phyloP scores from a whole-genome alignment of 2,113 vertebrate species.

The Tragelaphus scriptus region DNA sequence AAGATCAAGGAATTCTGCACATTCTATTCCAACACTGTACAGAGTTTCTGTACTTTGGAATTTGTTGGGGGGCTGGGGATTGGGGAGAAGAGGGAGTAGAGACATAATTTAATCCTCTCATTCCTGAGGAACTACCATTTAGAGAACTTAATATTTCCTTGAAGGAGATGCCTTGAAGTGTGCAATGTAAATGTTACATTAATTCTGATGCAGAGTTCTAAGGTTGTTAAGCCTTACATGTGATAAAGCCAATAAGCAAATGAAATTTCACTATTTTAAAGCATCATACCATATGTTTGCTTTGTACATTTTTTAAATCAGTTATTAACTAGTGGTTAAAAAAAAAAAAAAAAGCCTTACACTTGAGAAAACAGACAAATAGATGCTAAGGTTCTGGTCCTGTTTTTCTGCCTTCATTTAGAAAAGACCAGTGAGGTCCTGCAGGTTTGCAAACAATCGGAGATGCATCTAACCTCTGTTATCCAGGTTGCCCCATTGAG shows the following conservation, averaged over 20 bases:
- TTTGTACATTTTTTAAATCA: neutral
- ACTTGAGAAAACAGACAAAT: neutral
- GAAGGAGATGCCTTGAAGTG: neutral
- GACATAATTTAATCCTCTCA: neutral
- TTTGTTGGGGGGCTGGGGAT: neutral
- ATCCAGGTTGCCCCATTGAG: neutral
- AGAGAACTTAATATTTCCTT: neutral
- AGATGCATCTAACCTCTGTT: neutral
- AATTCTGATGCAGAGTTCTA: neutral
- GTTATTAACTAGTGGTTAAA: neutral
- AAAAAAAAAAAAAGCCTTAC: neutral
- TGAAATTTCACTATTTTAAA: neutral
- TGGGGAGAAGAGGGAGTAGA: neutral
- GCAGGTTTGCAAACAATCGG: neutral
- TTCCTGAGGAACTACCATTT: neutral
- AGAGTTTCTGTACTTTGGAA: neutral
- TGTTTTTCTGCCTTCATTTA: neutral
- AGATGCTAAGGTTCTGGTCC: neutral
- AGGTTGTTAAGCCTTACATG: neutral
- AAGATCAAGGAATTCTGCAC: neutral
- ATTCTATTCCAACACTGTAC: conserved; percentile 18
- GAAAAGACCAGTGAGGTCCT: neutral
- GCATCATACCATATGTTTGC: neutral
- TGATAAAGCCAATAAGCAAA: neutral
- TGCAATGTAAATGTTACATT: neutral